Conservation (phyloP, 2,113 vertebrate species). For the Psettodes erumei region DNA sequence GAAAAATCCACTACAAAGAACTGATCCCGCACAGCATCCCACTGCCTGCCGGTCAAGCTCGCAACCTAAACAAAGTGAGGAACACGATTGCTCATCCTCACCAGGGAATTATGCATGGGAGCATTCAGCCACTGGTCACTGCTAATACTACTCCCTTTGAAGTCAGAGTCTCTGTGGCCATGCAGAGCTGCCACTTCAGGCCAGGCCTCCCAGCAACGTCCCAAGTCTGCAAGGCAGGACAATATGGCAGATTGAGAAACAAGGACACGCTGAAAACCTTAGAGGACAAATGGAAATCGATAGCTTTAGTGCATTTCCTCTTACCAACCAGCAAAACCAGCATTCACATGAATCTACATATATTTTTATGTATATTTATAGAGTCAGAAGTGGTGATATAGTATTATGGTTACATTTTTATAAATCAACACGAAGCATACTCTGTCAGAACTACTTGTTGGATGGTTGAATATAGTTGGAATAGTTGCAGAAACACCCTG, state of each 20-base stretch:
- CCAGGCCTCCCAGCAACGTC: conserved; percentile 40
- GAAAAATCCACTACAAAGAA: neutral
- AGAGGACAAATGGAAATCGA: conserved; percentile 52
- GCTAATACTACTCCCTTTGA: conserved; percentile 48
- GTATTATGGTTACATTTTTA: neutral
- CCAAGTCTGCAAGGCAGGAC: conserved; percentile 52
- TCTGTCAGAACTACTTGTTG: neutral
- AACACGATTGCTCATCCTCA: conserved; percentile 27
- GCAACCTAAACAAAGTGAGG: conserved; percentile 56
- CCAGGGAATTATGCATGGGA: conserved; percentile 37
- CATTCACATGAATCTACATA: neutral
- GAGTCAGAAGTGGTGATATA: neutral
- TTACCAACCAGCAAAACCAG: neutral
- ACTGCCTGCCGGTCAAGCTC: conserved; percentile 38
- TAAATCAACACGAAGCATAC: neutral
- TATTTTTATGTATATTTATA: neutral
- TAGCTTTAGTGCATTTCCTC: conserved; percentile 12
- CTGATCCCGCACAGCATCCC: conserved; percentile 13
- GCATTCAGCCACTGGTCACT: conserved; percentile 51
- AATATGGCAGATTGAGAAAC: conserved; percentile 37
- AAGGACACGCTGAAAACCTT: conserved; percentile 35
- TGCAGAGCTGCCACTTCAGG: conserved; percentile 48
- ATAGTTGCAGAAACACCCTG: neutral
- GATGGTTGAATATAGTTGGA: too few species aligned
- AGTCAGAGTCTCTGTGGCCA: conserved; percentile 54